Evolutionary conservation across 2,113 vertebrate species (phyloP), one percentile per base, ranked within the genome.

Genomic region (Gymnobelideus leadbeateri): DNA sequence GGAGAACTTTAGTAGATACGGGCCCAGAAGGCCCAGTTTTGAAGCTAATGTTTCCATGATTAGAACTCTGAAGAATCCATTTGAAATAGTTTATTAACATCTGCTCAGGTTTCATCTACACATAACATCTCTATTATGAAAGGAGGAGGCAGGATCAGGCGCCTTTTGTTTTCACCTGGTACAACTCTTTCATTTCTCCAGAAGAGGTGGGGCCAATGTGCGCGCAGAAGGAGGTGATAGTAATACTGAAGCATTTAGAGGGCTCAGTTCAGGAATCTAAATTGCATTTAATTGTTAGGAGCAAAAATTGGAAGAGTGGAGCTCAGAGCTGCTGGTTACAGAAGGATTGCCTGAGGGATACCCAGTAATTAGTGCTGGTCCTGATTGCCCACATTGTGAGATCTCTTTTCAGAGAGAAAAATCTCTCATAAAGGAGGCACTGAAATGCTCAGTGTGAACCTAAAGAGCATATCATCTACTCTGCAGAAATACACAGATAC

Each of bases 91-190:
- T 92, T 61, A 61, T 31, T 52, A 57, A 84, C 55, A 97, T 53
- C n/a, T 53, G 21, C 93, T 96, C 91, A 52, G 3, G 49, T 43
- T 94, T 77, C 90, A 96, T 92, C 28, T 53, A 89, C 12, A 51
- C 50, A 95, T 61, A 93, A 95, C 93, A 55, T 89, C 93, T 31
- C 95, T 89, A 23, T 53, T 91, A 55, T 93, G 92, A 96, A 96
- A 96, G 47, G 77, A 51, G 19, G 23, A 89, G 92, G 19, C 31
- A 10, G 93, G 93, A 96, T 91, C 89, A 97, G 91, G 0, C 25
- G 25, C 96, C 95, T 91, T 95, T 96, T 96, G 49, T 97, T 98
- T 92, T 95, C 94, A 97, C 91, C 93, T 93, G 31, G 93, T 93
- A 93, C 14, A n/a, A 47, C 0, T 94, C 95, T 97, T 93, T 89